Percentiles rank a stretch among this genome's conserved stretches.
Evolutionary conservation across 2,888 invertebrate genomes (phyloP).

Genomic region (Lysandra bellargus): DNA sequence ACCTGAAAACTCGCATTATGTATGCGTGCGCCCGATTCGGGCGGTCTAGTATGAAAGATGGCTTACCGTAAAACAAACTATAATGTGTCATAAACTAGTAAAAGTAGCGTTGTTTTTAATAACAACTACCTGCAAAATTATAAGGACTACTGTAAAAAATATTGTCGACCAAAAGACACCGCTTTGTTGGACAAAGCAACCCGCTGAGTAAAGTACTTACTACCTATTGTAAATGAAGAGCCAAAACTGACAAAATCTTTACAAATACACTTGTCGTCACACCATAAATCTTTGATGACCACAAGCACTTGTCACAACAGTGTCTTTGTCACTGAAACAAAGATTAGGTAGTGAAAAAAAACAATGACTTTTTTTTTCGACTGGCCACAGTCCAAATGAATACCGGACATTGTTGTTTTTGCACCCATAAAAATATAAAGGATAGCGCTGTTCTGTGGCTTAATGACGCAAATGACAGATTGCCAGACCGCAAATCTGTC

Average conservation of each 20-base stretch:
- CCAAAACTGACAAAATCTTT: neutral
- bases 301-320: constrained; percentile 49
- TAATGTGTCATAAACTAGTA: neutral
- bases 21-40: no score
- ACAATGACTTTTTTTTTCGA: constrained; percentile 47
- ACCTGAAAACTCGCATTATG: no score
- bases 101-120: neutral
- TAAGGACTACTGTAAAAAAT: neutral
- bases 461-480: constrained; percentile 46
- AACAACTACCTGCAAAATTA: neutral
- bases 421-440: constrained; percentile 21
- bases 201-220: constrained; percentile 1
- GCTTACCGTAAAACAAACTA: no score
- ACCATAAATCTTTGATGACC: constrained; percentile 25
- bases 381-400: constrained; percentile 47
- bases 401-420: constrained; percentile 34
- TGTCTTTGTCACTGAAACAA: constrained; percentile 59
- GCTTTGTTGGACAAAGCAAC: neutral
- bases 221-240: neutral
- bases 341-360: constrained; percentile 54
- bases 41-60: no score
- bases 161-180: neutral
- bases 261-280: neutral
- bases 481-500: constrained; percentile 77
- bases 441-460: constrained; percentile 41